Evolutionary conservation across 1,140 invertebrate genomes (phyloP).

Genomic region (Acromyrmex heyeri): DNA sequence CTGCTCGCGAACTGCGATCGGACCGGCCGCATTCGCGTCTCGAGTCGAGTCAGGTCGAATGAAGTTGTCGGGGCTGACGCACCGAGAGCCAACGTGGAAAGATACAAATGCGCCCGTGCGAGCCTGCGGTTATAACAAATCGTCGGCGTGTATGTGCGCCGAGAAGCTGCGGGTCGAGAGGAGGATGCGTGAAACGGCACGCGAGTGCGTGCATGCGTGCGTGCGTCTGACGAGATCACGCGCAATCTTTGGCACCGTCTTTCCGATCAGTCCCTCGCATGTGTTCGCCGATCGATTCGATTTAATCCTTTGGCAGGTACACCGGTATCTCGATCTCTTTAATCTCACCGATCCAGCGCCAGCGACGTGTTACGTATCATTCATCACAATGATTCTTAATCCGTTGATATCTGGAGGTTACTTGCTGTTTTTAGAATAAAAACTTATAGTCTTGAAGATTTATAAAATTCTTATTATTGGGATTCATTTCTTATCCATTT

Average conservation of each 20-base stretch:
- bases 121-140: constrained; percentile 70
- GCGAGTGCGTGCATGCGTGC: constrained; percentile 10
- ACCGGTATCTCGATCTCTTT: constrained; percentile 22
- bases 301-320: constrained; percentile 52
- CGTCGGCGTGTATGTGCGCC: constrained; percentile 37
- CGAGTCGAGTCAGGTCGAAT: constrained; percentile 35
- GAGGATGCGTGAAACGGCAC: constrained; percentile 36
- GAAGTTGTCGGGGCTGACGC: constrained; percentile 73
- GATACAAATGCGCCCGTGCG: constrained; percentile 70
- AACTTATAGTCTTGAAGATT: not conserved
- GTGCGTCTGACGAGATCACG: not conserved
- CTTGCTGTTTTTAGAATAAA: not conserved
- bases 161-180: not conserved
- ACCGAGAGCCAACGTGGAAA: constrained; percentile 63
- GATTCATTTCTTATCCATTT: not conserved
- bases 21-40: not conserved
- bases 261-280: constrained; percentile 44
- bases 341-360: not conserved
- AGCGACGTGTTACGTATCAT: not conserved
- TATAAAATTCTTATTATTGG: not conserved
- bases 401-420: not conserved
- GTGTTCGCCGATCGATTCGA: constrained; percentile 30
- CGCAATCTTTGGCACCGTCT: constrained; percentile 15
- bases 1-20: constrained; percentile 41
- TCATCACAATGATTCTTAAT: constrained; percentile 9